These are phyloP conservation scores for Rhyacophila brunnea DNA, from an alignment of 1,140 invertebrate species.

Conservation along the genomic window DNA sequence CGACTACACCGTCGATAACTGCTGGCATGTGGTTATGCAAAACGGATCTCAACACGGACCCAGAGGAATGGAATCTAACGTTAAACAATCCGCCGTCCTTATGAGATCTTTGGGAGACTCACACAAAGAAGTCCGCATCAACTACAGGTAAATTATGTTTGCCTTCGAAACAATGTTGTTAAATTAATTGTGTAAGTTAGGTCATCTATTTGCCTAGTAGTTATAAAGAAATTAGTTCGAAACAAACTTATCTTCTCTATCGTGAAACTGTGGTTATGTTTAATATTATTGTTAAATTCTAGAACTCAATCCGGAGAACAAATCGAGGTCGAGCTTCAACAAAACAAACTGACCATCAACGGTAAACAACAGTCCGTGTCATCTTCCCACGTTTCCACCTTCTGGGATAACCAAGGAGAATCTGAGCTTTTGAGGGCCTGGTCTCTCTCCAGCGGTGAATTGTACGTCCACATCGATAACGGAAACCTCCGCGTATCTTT, in stretches of 20 bases:
- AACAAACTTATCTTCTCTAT: too few relatives aligned
- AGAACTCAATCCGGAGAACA: constrained; percentile 40
- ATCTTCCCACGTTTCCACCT: constrained; percentile 21
- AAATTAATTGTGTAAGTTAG: too few relatives aligned
- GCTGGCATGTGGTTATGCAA: too few relatives aligned
- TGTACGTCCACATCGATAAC: constrained; percentile 51
- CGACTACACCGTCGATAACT: too few relatives aligned
- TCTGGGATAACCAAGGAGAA: constrained; percentile 39
- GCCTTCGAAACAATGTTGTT: too few relatives aligned
- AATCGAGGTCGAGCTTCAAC: constrained; percentile 43
- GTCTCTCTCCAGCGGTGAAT: constrained; percentile 48
- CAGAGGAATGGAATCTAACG: constrained; percentile 28
- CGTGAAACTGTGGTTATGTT: too few relatives aligned
- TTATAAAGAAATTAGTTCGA: too few relatives aligned
- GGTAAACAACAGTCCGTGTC: constrained; percentile 38
- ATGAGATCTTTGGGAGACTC: constrained; percentile 19
- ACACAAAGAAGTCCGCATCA: too few relatives aligned
- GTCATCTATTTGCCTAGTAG: too few relatives aligned
- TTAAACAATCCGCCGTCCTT: constrained; percentile 41
- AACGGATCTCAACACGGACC: constrained; percentile 36
- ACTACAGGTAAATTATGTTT: too few relatives aligned
- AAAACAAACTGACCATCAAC: constrained; percentile 41
- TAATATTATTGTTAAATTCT: too few relatives aligned
- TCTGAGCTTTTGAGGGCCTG: constrained; percentile 51
- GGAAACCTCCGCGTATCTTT: constrained; percentile 52